A percentile compares a stretch with the other conserved stretches of the same genome.
phyloP scores from a whole-genome alignment of 2,797 vertebrate genomes.

The Heliangelus exortis region DNA sequence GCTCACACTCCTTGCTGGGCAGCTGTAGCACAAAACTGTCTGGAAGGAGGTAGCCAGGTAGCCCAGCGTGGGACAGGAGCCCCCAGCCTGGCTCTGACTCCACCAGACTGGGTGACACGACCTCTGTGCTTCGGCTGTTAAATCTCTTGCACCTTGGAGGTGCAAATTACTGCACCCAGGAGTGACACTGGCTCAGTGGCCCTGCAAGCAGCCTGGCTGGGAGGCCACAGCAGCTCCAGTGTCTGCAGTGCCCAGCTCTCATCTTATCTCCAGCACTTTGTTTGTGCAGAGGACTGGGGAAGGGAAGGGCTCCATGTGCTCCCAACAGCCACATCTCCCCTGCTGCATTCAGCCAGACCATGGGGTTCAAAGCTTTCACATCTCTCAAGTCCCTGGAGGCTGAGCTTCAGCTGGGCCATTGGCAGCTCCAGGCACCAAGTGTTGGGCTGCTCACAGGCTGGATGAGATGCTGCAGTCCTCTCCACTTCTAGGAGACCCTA shows the following conservation, averaged over 20 bases:
- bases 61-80: background rate
- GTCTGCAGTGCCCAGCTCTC: background rate
- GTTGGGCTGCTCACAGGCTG: background rate
- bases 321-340: background rate
- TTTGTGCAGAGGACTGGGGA: accelerated
- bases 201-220: background rate
- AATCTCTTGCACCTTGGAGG: background rate
- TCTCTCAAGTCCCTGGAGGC: background rate
- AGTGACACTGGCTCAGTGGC: background rate
- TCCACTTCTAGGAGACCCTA: background rate
- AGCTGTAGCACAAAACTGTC: background rate
- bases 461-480: background rate
- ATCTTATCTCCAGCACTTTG: background rate
- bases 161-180: background rate
- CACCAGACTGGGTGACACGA: background rate
- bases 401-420: background rate
- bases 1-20: background rate
- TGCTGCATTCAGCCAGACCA: background rate
- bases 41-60: background rate
- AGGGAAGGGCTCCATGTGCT: background rate
- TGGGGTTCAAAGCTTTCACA: background rate
- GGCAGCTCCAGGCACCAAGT: background rate
- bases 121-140: background rate
- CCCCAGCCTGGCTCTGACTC: background rate
- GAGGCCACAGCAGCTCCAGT: background rate